phyloP scores from a whole-genome alignment of 2,797 vertebrate genomes.

The Parambassis ranga region DNA sequence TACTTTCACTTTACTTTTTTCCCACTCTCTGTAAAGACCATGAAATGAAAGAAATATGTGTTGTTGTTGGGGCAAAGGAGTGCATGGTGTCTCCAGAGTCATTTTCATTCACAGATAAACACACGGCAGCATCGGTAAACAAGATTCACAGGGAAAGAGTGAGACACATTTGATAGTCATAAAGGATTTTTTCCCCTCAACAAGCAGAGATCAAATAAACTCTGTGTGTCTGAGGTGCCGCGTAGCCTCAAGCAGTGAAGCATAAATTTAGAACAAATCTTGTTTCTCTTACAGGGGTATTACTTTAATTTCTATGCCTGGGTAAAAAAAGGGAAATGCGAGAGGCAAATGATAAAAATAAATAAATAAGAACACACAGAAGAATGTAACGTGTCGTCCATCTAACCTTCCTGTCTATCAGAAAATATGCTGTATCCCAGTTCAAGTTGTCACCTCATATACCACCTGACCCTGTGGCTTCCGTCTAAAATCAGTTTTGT shows the following conservation, averaged over 20 bases:
- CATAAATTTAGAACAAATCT: conserved; percentile 84
- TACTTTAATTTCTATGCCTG: conserved; percentile 82
- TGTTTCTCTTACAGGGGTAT: conserved; percentile 83
- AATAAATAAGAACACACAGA: conserved; percentile 19
- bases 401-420: conserved; percentile 55
- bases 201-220: conserved; percentile 82
- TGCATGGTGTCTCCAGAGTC: conserved; percentile 76
- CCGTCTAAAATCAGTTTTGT: conserved; percentile 82
- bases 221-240: conserved; percentile 78
- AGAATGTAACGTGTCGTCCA: conserved; percentile 45
- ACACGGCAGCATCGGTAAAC: conserved; percentile 81
- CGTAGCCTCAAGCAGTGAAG: conserved; percentile 80
- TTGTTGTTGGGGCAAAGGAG: conserved; percentile 76
- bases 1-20: conserved; percentile 72
- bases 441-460: conserved; percentile 74
- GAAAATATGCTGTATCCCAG: conserved; percentile 42
- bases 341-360: conserved; percentile 49
- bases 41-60: conserved; percentile 77
- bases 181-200: conserved; percentile 83
- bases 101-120: conserved; percentile 83
- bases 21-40: conserved; percentile 73
- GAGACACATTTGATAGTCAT: conserved; percentile 84
- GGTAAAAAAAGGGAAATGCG: conserved; percentile 47
- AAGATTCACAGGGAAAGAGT: conserved; percentile 80
- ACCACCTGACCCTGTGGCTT: conserved; percentile 80